A percentile compares a stretch with the other conserved stretches of the same genome.
Conservation (phyloP, 2,888 invertebrate species). For the Trichopoda pennipes region DNA sequence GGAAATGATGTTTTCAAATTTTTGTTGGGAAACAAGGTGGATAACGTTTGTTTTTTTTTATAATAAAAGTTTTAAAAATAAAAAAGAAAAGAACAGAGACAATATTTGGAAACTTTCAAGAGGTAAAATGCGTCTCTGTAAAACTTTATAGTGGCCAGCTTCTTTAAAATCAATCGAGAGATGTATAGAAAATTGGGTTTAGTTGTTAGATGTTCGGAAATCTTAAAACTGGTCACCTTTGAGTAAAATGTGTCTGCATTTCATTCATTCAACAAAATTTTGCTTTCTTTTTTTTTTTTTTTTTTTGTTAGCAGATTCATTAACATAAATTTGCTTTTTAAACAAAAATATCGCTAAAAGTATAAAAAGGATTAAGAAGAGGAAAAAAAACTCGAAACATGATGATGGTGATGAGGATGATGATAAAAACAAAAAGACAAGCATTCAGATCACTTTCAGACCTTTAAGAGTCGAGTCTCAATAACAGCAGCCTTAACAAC, state of each 20-base stretch:
- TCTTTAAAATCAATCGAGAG: background rate
- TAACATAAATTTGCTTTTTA: slow-evolving; percentile 69
- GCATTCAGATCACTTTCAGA: slow-evolving; percentile 57
- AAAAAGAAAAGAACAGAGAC: slow-evolving; percentile 4
- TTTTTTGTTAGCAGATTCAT: slow-evolving; percentile 58
- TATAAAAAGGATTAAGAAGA: background rate
- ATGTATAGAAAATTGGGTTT: background rate
- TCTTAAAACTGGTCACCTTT: slow-evolving; percentile 31
- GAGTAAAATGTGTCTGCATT: background rate
- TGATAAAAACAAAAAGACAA: slow-evolving; percentile 44
- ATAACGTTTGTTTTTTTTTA: background rate
- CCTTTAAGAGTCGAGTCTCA: slow-evolving; percentile 23
- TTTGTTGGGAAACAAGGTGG: background rate
- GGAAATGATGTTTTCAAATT: slow-evolving; percentile 54
- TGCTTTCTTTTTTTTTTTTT: too few species aligned
- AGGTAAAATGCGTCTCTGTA: too few species aligned
- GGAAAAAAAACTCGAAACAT: slow-evolving; percentile 43
- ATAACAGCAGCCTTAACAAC: background rate
- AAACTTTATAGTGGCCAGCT: background rate
- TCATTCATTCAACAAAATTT: slow-evolving; percentile 55
- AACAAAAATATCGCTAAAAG: slow-evolving; percentile 45
- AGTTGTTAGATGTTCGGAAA: background rate
- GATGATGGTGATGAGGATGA: slow-evolving; percentile 55
- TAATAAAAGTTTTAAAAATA: background rate
- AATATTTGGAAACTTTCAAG: background rate